These are phyloP conservation scores for Esox lucius DNA, from an alignment of 2,797 vertebrate genomes.

Conservation along the genomic window DNA sequence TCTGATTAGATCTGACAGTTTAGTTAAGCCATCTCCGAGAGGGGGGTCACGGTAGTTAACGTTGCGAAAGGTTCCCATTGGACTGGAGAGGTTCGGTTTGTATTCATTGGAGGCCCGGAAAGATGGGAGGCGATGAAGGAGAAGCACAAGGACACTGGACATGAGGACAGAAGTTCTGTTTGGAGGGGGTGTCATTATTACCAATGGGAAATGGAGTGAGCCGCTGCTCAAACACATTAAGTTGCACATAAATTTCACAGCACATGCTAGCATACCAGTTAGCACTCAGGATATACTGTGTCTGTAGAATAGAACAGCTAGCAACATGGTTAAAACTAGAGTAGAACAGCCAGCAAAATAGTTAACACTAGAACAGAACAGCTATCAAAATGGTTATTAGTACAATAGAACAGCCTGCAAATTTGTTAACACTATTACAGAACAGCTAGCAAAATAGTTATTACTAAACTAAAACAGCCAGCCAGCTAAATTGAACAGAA, in stretches of 20 bases:
- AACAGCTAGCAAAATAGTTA: too few relatives aligned
- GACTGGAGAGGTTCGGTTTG: constrained; percentile 72
- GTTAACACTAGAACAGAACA: neutral
- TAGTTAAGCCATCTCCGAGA: constrained; percentile 97
- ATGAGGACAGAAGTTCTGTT: constrained; percentile 61
- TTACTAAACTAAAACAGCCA: too few relatives aligned
- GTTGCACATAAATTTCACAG: constrained; percentile 58
- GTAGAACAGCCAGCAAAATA: neutral
- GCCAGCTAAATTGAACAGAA: too few relatives aligned
- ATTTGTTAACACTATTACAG: too few relatives aligned
- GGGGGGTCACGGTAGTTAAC: constrained; percentile 96
- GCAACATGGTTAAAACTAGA: neutral
- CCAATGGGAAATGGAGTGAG: constrained; percentile 52
- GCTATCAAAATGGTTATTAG: too few relatives aligned
- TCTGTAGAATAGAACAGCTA: constrained; percentile 4
- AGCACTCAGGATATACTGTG: neutral
- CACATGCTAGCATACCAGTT: neutral
- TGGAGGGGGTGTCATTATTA: constrained; percentile 48
- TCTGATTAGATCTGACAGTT: constrained; percentile 99
- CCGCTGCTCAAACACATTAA: constrained; percentile 60
- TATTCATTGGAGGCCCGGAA: constrained; percentile 59
- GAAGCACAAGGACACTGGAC: neutral
- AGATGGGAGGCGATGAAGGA: constrained; percentile 59
- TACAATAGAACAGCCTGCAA: too few relatives aligned
- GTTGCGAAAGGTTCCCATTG: constrained; percentile 89